Base-by-base conservation (phyloP, 2,888 invertebrate species). In the Megastigmus dorsalis region DNA sequence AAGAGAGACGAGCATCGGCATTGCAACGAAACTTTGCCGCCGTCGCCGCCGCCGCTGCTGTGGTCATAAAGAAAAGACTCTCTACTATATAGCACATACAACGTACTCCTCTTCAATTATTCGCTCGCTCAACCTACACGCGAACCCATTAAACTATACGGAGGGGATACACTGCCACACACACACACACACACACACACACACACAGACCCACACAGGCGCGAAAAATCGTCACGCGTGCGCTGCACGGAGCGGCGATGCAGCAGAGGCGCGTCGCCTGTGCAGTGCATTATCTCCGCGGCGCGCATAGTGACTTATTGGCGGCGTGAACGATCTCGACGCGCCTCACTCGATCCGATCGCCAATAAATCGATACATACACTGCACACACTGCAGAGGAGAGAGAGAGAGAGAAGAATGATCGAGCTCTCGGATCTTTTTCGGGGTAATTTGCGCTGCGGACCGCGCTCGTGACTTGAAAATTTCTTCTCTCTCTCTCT, bases 401-500 rank as follows among this genome's bases (percentile, higher is more conserved):
- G 52, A 10, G 2, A 26, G 3, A 6, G 52, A 33, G 10, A 26
- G 50, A 57, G 36, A 65, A 41, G 41, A 65, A 41, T 45, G 33
- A 67, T 33, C 59, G 30, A 18, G 50, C 23, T 66, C n/a, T 23
- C 52, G 50, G 41, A 41, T 52, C 43, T 30, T 63, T n/a, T 50
- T 54, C 48, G 70, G 70, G 23, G 38, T 23, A 71, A 71, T 63
- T 71, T 71, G 48, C 63, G 45, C 52, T 10, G 41, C 48, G 36
- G n/a, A n/a, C 9, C 1, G 63, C 15, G 28, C 62, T 66, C 69
- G 74, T 65, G 69, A 54, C 65, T 59, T 38, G 69, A 52, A 74
- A 69, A 74, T 70, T 55, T 50, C 63, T 74, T 65, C 65, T 65
- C 65, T 57, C 65, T 6, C n/a, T n/a, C n/a, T n/a, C n/a, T n/a